Evolutionary conservation across 1,140 invertebrate species (phyloP).

Genomic region (Euwallacea similis): DNA sequence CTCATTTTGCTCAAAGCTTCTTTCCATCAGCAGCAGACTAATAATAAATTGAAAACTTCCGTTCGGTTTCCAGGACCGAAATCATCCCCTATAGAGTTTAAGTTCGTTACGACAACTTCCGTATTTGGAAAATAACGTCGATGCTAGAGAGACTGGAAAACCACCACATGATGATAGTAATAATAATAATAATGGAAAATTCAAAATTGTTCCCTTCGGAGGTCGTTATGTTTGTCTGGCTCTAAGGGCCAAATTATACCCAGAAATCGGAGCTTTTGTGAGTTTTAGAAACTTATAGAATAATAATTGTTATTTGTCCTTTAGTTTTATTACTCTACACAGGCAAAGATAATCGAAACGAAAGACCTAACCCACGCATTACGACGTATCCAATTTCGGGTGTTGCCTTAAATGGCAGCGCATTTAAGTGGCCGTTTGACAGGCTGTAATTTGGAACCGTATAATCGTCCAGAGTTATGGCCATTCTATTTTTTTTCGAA

Average conservation of each 20-base stretch:
- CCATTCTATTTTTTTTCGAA: conserved; percentile 10
- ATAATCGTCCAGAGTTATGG: conserved; percentile 9
- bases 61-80: too few relatives aligned
- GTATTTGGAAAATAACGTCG: conserved; percentile 10
- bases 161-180: background rate
- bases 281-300: background rate
- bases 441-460: conserved; percentile 13
- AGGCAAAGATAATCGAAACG: conserved; percentile 2
- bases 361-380: conserved; percentile 1
- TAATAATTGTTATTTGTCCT: background rate
- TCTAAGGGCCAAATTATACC: background rate
- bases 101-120: conserved; percentile 6
- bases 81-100: conserved; percentile 1
- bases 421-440: conserved; percentile 10
- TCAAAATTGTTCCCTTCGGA: background rate
- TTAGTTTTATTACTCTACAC: background rate
- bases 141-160: background rate
- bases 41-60: too few relatives aligned
- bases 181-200: conserved; percentile 11
- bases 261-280: background rate
- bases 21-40: too few relatives aligned
- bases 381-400: conserved; percentile 2
- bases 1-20: too few relatives aligned
- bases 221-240: background rate
- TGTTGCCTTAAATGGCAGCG: conserved; percentile 5